phyloP scores from a whole-genome alignment of 1,140 invertebrate species.

The Caenorhabditis tropicalis region DNA sequence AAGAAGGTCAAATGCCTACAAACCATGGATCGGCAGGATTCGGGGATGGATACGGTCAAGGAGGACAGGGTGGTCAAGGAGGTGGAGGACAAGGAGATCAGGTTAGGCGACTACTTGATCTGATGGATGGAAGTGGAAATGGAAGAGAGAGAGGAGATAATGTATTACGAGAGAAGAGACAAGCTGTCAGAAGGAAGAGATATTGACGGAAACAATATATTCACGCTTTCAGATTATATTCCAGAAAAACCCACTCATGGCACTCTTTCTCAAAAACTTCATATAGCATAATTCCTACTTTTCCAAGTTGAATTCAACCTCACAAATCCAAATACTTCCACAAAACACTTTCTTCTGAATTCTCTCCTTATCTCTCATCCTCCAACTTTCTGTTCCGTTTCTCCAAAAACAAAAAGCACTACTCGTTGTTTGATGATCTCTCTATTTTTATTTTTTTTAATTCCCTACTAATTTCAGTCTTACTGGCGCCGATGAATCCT shows the following conservation, averaged over 20 bases:
- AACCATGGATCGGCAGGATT: conserved; percentile 21
- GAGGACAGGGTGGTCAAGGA: conserved; percentile 25
- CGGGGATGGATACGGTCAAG: conserved; percentile 45
- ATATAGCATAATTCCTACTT: no score
- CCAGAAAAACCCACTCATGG: no score
- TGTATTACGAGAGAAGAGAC: conserved; percentile 25
- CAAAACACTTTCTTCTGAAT: no score
- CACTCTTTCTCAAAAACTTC: no score
- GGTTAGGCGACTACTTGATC: conserved; percentile 34
- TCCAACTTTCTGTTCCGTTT: not conserved
- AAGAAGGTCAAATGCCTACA: conserved; percentile 55
- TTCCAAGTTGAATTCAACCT: no score
- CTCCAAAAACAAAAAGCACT: not conserved
- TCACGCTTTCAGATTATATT: not conserved
- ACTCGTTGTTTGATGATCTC: not conserved
- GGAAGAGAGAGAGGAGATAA: not conserved
- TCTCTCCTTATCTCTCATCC: not conserved
- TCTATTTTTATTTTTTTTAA: not conserved
- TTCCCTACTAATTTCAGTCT: conserved; percentile 61
- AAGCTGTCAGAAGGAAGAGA: not conserved
- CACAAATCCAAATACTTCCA: no score
- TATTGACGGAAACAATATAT: not conserved
- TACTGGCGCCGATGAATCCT: conserved; percentile 60
- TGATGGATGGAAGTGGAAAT: not conserved
- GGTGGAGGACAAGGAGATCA: conserved; percentile 36